Base-by-base conservation (phyloP, 2,113 vertebrate species). In the Tamias sibiricus region DNA sequence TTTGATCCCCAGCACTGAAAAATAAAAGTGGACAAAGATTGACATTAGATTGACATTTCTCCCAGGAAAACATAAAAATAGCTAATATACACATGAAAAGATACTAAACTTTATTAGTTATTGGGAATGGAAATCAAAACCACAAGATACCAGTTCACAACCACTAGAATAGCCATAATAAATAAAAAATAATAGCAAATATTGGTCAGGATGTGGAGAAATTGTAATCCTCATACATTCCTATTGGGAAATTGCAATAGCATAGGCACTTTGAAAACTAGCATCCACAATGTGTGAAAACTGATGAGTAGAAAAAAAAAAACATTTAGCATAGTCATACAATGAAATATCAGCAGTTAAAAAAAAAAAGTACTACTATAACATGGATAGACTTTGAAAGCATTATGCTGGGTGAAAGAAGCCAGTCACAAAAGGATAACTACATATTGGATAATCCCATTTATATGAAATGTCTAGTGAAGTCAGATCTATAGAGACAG, bases 31-130 rank as follows among this genome's bases (percentile, higher is more conserved):
- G 30, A 35, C 64, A 32, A 66, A 35, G 64, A 66, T 66, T 66
- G n/a, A n/a, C n/a, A n/a, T n/a, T 66, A 66, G 28, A 66, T 32
- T 66, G 64, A 66, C 16, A 32, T 66, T 32, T 66, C 13, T 90
- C 57, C 44, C 59, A 75, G 72, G 72, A 40, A 95, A 77, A 77
- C 49, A 22, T 57, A 71, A 30, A 90, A 71, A 71, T 95, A 40
- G 72, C 49, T 95, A 77, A 83, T 79, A 90, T 84, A 4, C 20
- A 52, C 28, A 62, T 85, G 40, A 90, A 85, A 90, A 85, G 10
- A 71, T n/a, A 30, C 14, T 85, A 49, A 90, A 52, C 22, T 52
- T 71, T 84, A 69, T 81, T 52, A 68, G 47, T 84, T 90, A 84
- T 37, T 94, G 59, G 69, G 32, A 84, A 37, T 44, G 22, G 16